These are phyloP conservation scores for Ibidorhyncha struthersii DNA, from an alignment of 2,113 vertebrate species.

Conservation along the genomic window DNA sequence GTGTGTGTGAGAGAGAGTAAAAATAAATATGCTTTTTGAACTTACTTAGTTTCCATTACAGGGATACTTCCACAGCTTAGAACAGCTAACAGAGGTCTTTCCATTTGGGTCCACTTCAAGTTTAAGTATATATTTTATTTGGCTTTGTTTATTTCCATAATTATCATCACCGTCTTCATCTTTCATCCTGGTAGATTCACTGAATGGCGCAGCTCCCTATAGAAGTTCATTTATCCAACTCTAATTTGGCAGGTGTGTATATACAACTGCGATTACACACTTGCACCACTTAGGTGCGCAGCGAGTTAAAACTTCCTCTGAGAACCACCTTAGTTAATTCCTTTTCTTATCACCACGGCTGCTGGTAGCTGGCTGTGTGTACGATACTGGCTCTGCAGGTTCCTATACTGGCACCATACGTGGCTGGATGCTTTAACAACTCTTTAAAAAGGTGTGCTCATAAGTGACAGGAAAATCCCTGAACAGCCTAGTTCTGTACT, in stretches of 20 bases:
- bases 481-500: background rate
- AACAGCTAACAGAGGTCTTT: background rate
- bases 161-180: background rate
- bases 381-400: background rate
- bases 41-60: background rate
- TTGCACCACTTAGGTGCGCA: background rate
- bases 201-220: background rate
- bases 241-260: background rate
- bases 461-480: background rate
- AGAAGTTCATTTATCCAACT: background rate
- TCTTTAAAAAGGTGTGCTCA: background rate
- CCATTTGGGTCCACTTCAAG: background rate
- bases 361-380: background rate
- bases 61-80: background rate
- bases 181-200: background rate
- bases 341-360: background rate
- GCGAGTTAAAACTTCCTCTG: background rate
- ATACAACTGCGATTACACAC: background rate
- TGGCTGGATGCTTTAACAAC: background rate
- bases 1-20: background rate
- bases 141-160: background rate
- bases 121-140: background rate
- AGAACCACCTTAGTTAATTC: background rate
- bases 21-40: background rate
- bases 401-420: rapidly evolving